Evolutionary conservation across 2,113 vertebrate genomes (phyloP), one percentile per base, ranked within the genome.

Genomic region (Herpailurus yagouaroundi): DNA sequence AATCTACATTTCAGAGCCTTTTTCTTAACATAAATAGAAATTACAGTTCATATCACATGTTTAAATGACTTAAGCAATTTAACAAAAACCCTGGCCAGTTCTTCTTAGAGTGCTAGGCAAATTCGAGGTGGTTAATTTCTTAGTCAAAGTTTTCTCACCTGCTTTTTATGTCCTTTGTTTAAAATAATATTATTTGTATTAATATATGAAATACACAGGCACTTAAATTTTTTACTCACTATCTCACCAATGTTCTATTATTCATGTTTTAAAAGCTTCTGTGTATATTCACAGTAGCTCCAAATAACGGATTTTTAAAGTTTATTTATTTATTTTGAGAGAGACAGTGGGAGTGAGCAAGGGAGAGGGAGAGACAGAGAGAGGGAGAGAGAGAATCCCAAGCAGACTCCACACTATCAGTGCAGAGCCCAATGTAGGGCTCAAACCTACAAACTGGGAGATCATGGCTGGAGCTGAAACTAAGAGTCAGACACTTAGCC

Each of bases 21-120:
- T 41, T 48, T 64, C 57, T 36, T 45, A 25, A 76, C 33, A 89
- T 18, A 68, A 92, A 55, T 31, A 92, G 33, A 79, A 71, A 82
- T 97, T 77, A 94, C 3, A 63, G 12, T 55, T 91, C 41, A 79
- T 57, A 48, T 33, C 0, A 7, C 21, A 63, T 21, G 71, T 94
- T 83, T 91, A 93, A 94, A 83, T 92, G 68, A 63, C 13, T 36
- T 79, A 57, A 81, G 79, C 48, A 87, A 77, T n/a, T 89, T 92
- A 73, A 48, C 33, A 86, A 80, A 86, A 96, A 77, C 23, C 64
- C 13, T 64, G 25, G 33, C 57, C 45, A 74, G 85, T 88, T 95
- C 94, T 91, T 74, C 55, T 68, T 57, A 68, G 0, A 68, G 36
- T 0, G 18, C 18, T 31, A 73, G 38, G 55, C 36, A 85, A 66